Base-by-base conservation (phyloP, 2,113 vertebrate species). In the Antechinus flavipes region DNA sequence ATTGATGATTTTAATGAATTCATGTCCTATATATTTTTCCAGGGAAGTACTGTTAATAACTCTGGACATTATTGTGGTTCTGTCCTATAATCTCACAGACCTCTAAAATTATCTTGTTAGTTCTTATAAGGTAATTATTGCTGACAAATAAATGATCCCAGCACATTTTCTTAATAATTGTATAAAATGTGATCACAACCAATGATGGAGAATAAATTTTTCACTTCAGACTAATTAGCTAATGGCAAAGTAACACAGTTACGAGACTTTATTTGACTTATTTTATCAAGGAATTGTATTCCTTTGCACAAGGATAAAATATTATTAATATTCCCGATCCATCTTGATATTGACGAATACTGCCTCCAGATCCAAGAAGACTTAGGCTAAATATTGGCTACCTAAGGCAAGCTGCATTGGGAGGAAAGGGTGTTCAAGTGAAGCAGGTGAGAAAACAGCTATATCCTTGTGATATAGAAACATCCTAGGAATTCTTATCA, bases 61-160 rank as follows among this genome's bases (percentile, higher is more conserved):
- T 94, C 35, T 93, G 25, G 50, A 3, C 46, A 90, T 94, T 92
- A 94, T 11, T 47, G 25, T 1, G 94, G 1, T 30, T 89, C 26
- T 96, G 92, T 96, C 47, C 92, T 94, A 90, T 96, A 91, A 90
- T 84, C 19, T 53, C 50, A 94, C 22, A 56, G 10, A 93, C 3
- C 49, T 95, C 58, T 23, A 30, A 53, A 97, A 50, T 30, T 90
- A 90, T 76, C 16, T 27, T 58, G 54, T n/a, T 92, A 23, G 24
- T 93, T 92, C 91, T 95, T 94, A 9, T 91, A 27, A 24, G 42
- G 25, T 53, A 93, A 26, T 2, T 93, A 5, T 10, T 54, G 5
- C 11, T 68, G 94, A 76, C 84, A 91, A 91, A 8, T 93, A 92
- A 93, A 91, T 93, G 50, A 12, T 30, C 0, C 11, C 11, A 42